phyloP scores from a whole-genome alignment of 2,113 vertebrate genomes.

The Atlantisia rogersi region DNA sequence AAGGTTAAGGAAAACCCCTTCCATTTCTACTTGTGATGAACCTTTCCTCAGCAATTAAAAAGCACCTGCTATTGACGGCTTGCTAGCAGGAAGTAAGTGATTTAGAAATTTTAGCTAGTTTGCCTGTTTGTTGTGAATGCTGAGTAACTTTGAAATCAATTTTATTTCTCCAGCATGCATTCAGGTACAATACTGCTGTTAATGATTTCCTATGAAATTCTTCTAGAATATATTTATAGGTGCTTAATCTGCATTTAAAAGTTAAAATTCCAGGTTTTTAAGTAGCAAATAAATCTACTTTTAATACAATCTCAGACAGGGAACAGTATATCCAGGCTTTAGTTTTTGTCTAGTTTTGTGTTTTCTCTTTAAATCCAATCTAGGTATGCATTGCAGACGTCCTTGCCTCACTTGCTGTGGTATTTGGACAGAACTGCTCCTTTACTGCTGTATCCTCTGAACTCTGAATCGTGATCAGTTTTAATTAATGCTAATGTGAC shows the following conservation, averaged over 20 bases:
- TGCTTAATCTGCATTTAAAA: neutral
- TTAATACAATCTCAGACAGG: neutral
- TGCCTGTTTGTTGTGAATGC: neutral
- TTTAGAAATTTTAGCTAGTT: neutral
- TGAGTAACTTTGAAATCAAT: neutral
- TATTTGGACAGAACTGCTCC: neutral
- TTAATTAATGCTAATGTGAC: neutral
- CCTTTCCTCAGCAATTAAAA: neutral
- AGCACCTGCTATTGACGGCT: neutral
- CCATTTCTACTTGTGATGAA: neutral
- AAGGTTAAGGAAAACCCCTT: neutral
- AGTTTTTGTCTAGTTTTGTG: neutral
- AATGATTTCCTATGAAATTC: neutral
- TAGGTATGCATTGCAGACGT: neutral
- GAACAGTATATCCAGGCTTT: neutral
- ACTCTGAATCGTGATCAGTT: neutral
- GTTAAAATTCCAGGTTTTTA: neutral
- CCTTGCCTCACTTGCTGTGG: neutral
- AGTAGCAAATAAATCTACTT: neutral
- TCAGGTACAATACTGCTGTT: neutral
- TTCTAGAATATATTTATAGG: neutral
- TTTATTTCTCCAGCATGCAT: neutral
- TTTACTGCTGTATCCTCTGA: neutral
- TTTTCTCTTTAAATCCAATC: neutral
- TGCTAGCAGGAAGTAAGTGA: neutral